Percentiles rank a stretch among this genome's conserved stretches.
These are phyloP conservation scores for Adela reaumurella DNA, from an alignment of 2,888 invertebrate genomes.

Conservation along the genomic window DNA sequence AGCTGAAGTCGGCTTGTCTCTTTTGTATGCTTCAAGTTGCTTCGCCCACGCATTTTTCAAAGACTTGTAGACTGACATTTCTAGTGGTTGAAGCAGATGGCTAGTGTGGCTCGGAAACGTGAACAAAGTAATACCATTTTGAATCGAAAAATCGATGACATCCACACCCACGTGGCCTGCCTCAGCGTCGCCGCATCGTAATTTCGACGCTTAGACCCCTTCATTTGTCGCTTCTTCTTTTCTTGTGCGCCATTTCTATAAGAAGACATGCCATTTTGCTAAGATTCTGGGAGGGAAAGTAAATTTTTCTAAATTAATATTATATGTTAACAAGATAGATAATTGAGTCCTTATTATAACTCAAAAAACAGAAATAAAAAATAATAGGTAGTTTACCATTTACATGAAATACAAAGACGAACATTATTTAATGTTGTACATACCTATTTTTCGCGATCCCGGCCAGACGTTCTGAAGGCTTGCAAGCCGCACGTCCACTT, in stretches of 20 bases:
- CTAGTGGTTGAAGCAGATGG: too few relatives aligned
- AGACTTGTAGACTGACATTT: too few relatives aligned
- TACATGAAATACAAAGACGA: conserved; percentile 1
- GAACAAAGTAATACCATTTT: too few relatives aligned
- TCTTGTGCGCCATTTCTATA: not conserved
- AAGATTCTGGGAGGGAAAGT: too few relatives aligned
- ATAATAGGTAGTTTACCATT: not conserved
- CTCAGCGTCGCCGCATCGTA: conserved; percentile 1
- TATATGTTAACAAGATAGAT: not conserved
- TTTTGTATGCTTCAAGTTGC: too few relatives aligned
- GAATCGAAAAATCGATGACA: too few relatives aligned
- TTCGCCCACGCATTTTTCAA: too few relatives aligned
- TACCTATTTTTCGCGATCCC: conserved; percentile 1
- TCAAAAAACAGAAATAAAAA: not conserved
- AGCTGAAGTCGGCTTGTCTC: too few relatives aligned
- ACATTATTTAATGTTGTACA: not conserved
- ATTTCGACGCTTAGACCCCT: conserved; percentile 1
- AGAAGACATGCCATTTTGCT: too few relatives aligned
- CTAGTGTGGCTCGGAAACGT: too few relatives aligned
- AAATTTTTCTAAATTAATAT: not conserved
- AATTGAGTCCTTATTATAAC: not conserved
- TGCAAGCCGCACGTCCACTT: not conserved
- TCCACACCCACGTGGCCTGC: too few relatives aligned
- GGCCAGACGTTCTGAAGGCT: not conserved
- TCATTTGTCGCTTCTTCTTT: conserved; percentile 1